A percentile compares a stretch with the other conserved stretches of the same genome.
Evolutionary conservation across 2,113 vertebrate genomes (phyloP).

Genomic region (Stigmatopora argus): DNA sequence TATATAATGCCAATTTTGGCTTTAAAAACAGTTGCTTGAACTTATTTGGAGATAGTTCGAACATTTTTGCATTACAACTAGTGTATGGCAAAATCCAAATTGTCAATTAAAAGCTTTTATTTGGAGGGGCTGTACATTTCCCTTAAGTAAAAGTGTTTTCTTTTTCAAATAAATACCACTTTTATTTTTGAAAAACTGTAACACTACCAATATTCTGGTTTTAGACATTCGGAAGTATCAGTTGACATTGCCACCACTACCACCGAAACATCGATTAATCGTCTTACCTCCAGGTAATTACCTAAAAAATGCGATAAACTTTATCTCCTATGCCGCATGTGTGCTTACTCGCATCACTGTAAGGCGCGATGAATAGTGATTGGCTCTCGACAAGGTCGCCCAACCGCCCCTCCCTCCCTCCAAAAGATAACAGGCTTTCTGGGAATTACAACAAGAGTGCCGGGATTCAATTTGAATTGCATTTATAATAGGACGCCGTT

Average conservation of each 20-base stretch:
- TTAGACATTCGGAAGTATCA: too few species aligned
- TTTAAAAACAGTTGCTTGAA: too few species aligned
- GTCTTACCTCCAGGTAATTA: too few species aligned
- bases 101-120: too few species aligned
- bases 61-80: not conserved
- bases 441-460: conserved; percentile 37
- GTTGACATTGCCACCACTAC: too few species aligned
- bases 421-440: conserved; percentile 41
- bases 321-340: not conserved
- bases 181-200: too few species aligned
- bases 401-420: not conserved
- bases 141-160: too few species aligned
- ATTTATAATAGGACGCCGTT: conserved; percentile 50
- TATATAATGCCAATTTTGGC: not conserved
- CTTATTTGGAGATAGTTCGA: not conserved
- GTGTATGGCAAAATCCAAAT: too few species aligned
- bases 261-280: too few species aligned
- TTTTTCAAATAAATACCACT: too few species aligned
- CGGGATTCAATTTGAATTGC: conserved; percentile 42
- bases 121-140: too few species aligned
- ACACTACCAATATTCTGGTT: too few species aligned
- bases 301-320: not conserved
- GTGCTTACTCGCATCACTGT: conserved; percentile 25
- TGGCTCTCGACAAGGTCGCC: conserved; percentile 44
- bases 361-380: not conserved